Base-by-base conservation (phyloP, 2,888 invertebrate genomes). In the Perizoma flavofasciatum region DNA sequence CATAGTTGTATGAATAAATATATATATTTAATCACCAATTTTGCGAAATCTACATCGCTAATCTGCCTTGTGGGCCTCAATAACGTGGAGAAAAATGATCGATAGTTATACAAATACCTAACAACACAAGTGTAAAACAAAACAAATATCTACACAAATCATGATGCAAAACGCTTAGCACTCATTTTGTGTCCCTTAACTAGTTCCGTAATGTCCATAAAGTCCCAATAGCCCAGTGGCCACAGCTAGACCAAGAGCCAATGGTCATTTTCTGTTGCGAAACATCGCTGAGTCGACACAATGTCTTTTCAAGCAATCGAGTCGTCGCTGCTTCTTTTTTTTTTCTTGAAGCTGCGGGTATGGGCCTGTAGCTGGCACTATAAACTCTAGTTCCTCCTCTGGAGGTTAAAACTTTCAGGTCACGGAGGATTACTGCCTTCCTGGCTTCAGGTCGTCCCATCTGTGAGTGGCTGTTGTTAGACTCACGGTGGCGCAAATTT, bases 111-210 rank as follows among this genome's bases (percentile, higher is more conserved):
- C 22, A 22, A 22, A 3, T 22, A 22, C 22, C 22, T 2, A 22
- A 22, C 22, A 22, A 22, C 49, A 44, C 48, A 54, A 59, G 49
- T 59, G 22, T 53, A 49, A 2, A 22, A 22, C 49, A 40, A 49
- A 49, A 49, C 56, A 47, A 56, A 53, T 37, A 60, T 6, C n/a
- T 9, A 6, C 9, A 61, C 55, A 47, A 45, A 48, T 51, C 50
- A 58, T 22, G 57, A 61, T 62, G 57, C 61, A 46, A 58, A 62
- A 55, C 48, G 54, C 33, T 59, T 62, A 55, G 49, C 58, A 58
- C 55, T 22, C 49, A 34, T 48, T 33, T 37, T 48, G 8, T 47
- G 54, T 50, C 33, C 56, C 44, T 22, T 22, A 22, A 22, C 22
- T 22, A 22, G 50, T 51, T 62, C 54, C 48, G 58, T 57, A 57